Base-by-base conservation (phyloP, 2,113 vertebrate genomes). In the Acrocephalus arundinaceus region DNA sequence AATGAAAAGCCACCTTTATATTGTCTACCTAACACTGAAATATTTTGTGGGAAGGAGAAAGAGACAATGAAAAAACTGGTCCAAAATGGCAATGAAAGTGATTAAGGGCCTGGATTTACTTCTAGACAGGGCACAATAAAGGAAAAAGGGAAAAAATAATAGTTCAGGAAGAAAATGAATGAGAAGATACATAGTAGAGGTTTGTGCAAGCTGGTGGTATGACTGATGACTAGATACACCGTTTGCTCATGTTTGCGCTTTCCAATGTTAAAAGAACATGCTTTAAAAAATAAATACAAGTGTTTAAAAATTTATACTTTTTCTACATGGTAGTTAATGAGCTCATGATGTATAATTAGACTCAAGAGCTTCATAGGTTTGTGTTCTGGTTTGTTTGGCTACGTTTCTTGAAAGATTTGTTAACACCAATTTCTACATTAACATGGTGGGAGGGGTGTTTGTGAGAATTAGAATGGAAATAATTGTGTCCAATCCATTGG, bases 251-350 rank as follows among this genome's bases (percentile, higher is more conserved):
- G 48, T 62, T 74, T 85, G 43, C 0, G 0, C 31, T 85, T 93
- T 90, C 59, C 59, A 27, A 25, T 24, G 18, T 63, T 85, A 37
- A 82, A 79, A 75, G 54, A 85, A 85, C 7, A 35, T 62, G 23
- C 41, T 91, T 96, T 87, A 89, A 94, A 92, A 92, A 93, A 76
- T 76, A 93, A 94, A 91, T 85, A 61, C 20, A 54, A 33, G 13
- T n/a, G 3, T 79, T 94, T 70, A 91, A 87, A 91, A 94, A 85
- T 62, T 27, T 70, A 83, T 54, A 9, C 18, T 85, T 94, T 87
- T 91, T 79, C 67, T 95, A 30, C 62, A 22, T 55, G 63, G 46
- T 55, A 55, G 35, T 80, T 82, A 93, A 93, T 74, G 48, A 91
- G 48, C 46, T 87, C 63, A 61, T 91, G 87, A 71, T 62, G 52